Evolutionary conservation across 2,113 vertebrate species (phyloP).

Genomic region (Dolichotis patagonum): DNA sequence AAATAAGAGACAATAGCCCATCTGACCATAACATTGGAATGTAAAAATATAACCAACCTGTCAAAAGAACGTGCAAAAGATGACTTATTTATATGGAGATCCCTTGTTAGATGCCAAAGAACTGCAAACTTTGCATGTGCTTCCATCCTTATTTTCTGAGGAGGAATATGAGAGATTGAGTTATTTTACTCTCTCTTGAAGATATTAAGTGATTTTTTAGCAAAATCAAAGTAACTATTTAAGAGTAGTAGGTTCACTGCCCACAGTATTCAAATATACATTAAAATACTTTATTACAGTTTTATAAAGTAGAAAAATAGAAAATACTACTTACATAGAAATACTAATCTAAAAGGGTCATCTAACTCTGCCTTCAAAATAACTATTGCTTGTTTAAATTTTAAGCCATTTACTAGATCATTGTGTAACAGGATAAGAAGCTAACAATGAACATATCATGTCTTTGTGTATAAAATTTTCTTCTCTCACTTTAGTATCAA

Average conservation of each 20-base stretch:
- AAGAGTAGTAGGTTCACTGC: conserved; percentile 12
- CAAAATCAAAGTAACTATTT: conserved; percentile 27
- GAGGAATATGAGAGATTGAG: conserved; percentile 70
- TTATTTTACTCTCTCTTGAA: conserved; percentile 49
- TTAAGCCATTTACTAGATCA: not conserved
- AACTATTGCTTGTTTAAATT: conserved; percentile 15
- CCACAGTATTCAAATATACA: not conserved
- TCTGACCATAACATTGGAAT: conserved; percentile 6
- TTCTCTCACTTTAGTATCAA: not conserved
- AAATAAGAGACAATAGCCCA: conserved; percentile 30
- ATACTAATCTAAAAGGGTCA: conserved; percentile 37
- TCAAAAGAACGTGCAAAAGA: conserved; percentile 98
- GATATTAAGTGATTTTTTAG: conserved; percentile 50
- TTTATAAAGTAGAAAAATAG: conserved; percentile 39
- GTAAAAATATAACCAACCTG: conserved; percentile 89
- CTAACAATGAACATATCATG: not conserved
- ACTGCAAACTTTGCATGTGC: conserved; percentile 98
- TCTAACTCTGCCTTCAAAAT: not conserved
- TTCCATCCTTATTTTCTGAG: conserved; percentile 94
- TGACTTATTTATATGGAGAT: conserved; percentile 97
- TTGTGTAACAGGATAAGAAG: not conserved
- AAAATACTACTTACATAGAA: conserved; percentile 29
- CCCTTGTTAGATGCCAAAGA: conserved; percentile 98
- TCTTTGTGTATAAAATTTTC: not conserved
- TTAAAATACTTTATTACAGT: not conserved